Conservation (phyloP, 2,113 vertebrate species). For the Paracanthobrama guichenoti region DNA sequence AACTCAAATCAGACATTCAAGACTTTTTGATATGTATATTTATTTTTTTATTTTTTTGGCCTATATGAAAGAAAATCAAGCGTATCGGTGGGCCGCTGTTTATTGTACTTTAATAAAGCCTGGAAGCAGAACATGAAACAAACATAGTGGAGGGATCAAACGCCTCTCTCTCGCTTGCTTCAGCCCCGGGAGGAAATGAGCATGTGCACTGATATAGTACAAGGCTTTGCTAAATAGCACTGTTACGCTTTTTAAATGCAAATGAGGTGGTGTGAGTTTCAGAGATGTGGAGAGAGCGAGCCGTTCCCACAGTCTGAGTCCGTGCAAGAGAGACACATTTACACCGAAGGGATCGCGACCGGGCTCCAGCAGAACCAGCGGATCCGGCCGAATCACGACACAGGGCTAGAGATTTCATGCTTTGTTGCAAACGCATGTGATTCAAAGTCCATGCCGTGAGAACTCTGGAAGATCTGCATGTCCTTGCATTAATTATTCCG, state of each 20-base stretch:
- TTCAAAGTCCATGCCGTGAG: not conserved
- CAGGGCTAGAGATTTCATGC: not conserved
- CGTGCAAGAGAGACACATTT: not conserved
- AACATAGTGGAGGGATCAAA: not conserved
- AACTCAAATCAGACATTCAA: not conserved
- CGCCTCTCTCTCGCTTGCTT: not conserved
- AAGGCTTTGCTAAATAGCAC: slow-evolving; percentile 30
- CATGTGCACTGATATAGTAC: slow-evolving; percentile 22
- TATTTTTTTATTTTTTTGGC: no score
- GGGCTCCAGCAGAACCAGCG: not conserved
- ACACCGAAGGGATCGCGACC: not conserved
- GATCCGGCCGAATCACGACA: not conserved
- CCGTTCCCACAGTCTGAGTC: no score
- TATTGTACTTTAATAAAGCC: not conserved
- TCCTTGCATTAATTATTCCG: not conserved
- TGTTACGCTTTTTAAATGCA: slow-evolving; percentile 33
- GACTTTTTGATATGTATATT: not conserved
- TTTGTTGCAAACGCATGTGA: not conserved
- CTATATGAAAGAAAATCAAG: not conserved
- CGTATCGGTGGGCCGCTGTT: not conserved
- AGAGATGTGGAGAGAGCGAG: not conserved
- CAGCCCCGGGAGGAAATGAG: not conserved
- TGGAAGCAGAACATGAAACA: not conserved
- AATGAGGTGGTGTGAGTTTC: slow-evolving; percentile 22
- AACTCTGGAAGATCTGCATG: not conserved